These are phyloP conservation scores for Pollenia griseotomentosa DNA, from an alignment of 2,888 invertebrate species.

Conservation along the genomic window DNA sequence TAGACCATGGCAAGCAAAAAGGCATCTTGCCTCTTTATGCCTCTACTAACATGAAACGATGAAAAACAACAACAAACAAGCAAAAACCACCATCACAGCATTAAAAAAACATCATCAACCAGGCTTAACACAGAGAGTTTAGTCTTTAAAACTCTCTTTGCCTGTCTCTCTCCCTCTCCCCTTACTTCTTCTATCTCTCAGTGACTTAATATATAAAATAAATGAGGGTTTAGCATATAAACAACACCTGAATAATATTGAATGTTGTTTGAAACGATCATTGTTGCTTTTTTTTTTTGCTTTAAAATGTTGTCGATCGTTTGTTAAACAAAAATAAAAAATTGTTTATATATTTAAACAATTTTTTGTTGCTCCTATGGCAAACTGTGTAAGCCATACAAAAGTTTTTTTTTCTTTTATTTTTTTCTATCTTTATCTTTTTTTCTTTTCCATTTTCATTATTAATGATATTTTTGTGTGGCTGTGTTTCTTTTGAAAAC, in stretches of 20 bases:
- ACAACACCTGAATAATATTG: conserved; percentile 73
- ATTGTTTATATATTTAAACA: conserved; percentile 60
- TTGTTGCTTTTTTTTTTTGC: conserved; percentile 28
- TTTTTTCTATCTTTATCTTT: conserved; percentile 39
- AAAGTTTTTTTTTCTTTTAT: conserved; percentile 54
- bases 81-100: conserved; percentile 5
- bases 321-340: conserved; percentile 68
- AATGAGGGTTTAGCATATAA: conserved; percentile 55
- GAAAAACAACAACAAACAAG: conserved; percentile 27
- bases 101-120: conserved; percentile 3
- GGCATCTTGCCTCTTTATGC: conserved; percentile 74
- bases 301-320: conserved; percentile 68
- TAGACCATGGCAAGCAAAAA: conserved; percentile 81
- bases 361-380: conserved; percentile 61
- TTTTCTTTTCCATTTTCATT: conserved; percentile 51
- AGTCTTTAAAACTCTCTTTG: conserved; percentile 34
- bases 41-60: conserved; percentile 51
- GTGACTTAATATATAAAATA: conserved; percentile 51
- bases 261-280: conserved; percentile 67
- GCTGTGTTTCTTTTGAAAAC: conserved; percentile 45
- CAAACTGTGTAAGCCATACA: conserved; percentile 72
- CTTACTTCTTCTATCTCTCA: conserved; percentile 47
- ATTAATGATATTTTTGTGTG: conserved; percentile 32
- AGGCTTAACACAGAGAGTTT: conserved; percentile 25
- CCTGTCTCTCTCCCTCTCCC: conserved; percentile 4